These are phyloP conservation scores for Zootermopsis nevadensis DNA, from an alignment of 2,888 invertebrate species.

Conservation along the genomic window DNA sequence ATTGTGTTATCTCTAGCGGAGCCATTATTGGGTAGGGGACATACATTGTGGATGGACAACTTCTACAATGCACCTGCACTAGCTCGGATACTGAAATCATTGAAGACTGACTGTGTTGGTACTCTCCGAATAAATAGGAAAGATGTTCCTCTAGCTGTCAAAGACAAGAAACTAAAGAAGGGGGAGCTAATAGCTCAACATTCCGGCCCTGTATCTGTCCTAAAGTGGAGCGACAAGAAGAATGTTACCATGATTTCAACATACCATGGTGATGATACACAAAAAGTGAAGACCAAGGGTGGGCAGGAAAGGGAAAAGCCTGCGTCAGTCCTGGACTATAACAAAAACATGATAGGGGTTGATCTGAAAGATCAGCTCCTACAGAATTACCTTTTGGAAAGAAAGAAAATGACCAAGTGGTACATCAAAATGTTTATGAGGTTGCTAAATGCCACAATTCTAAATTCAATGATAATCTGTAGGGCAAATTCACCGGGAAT, in stretches of 20 bases:
- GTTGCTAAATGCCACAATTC: neutral
- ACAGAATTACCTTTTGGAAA: neutral
- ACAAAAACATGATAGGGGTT: neutral
- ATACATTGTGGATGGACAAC: conserved; percentile 36
- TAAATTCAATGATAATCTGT: neutral
- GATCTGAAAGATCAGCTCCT: neutral
- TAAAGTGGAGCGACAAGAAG: neutral
- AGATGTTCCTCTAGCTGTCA: neutral
- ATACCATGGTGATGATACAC: neutral
- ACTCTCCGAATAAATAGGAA: neutral
- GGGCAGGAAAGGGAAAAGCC: neutral
- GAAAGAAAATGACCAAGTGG: neutral
- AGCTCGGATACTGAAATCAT: neutral
- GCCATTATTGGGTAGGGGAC: neutral
- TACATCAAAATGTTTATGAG: neutral
- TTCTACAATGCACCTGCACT: conserved; percentile 32
- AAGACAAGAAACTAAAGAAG: neutral
- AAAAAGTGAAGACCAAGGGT: neutral
- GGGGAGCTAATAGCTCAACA: no score
- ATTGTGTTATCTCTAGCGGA: conserved; percentile 15
- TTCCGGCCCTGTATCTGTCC: no score
- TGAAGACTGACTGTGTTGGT: conserved; percentile 1
- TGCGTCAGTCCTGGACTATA: neutral
- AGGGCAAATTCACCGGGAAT: neutral
- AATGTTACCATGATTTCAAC: neutral